These are phyloP conservation scores for Acrossocheilus wenchowensis DNA, from an alignment of 2,797 vertebrate species.

Conservation along the genomic window DNA sequence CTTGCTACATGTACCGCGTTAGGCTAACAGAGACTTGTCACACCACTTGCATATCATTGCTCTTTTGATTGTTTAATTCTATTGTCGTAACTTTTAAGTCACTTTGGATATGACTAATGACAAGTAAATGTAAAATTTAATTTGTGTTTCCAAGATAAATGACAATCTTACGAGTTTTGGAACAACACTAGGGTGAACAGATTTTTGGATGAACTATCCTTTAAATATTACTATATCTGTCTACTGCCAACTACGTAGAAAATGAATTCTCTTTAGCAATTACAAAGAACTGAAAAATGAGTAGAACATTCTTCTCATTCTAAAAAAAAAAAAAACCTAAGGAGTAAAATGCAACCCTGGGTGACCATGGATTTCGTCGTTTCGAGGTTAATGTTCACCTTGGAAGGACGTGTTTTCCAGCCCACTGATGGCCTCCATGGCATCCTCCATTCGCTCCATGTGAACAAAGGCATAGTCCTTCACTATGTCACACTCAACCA, in stretches of 20 bases:
- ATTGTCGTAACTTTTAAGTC: not conserved
- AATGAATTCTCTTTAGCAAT: not conserved
- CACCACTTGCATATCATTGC: no score
- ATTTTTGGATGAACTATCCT: not conserved
- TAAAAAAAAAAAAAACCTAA: not conserved
- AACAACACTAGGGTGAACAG: not conserved
- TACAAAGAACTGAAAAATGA: not conserved
- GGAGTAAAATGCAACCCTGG: slow-evolving; percentile 13
- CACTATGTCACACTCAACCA: slow-evolving; percentile 95
- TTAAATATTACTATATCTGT: not conserved
- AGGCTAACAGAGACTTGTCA: no score
- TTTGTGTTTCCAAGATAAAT: not conserved
- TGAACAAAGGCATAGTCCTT: slow-evolving; percentile 96
- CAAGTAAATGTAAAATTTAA: not conserved
- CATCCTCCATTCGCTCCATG: slow-evolving; percentile 93
- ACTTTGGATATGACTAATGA: not conserved
- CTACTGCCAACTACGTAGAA: not conserved
- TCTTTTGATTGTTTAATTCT: no score
- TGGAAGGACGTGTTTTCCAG: slow-evolving; percentile 91
- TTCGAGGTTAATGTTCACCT: slow-evolving; percentile 80
- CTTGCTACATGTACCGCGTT: no score
- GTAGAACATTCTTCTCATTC: not conserved
- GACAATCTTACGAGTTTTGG: not conserved
- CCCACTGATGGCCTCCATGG: slow-evolving; percentile 88
- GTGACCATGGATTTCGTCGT: slow-evolving; percentile 50